Percentiles rank a stretch among this genome's conserved stretches.
These are phyloP conservation scores for Sphecodes monilicornis DNA, from an alignment of 2,888 invertebrate genomes.

Conservation along the genomic window DNA sequence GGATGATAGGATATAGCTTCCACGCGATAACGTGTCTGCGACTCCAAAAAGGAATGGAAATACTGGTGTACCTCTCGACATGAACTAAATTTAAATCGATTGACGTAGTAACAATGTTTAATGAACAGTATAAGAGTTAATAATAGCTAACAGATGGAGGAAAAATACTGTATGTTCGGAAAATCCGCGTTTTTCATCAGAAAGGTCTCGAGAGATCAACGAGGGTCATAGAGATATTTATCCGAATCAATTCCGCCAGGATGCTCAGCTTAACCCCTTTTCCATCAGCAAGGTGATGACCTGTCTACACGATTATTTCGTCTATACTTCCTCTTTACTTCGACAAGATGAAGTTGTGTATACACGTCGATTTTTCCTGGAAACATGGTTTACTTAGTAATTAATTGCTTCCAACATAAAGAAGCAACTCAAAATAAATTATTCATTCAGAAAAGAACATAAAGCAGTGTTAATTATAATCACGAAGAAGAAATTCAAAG, in stretches of 20 bases:
- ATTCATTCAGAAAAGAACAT: no score
- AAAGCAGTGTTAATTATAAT: no score
- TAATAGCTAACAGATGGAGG: not conserved
- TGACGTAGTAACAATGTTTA: not conserved
- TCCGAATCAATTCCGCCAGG: conserved; percentile 75
- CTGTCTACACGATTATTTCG: conserved; percentile 54
- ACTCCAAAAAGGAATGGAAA: not conserved
- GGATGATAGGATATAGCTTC: not conserved
- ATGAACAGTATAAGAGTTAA: not conserved
- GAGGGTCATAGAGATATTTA: conserved; percentile 67
- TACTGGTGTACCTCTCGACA: not conserved
- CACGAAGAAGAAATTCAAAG: not conserved
- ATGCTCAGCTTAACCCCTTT: conserved; percentile 67
- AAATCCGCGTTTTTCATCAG: conserved; percentile 48
- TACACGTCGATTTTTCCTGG: not conserved
- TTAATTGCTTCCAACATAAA: not conserved
- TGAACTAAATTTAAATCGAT: not conserved
- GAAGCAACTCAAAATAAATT: no score
- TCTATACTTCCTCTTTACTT: not conserved
- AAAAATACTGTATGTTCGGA: conserved; percentile 20
- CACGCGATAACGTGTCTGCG: not conserved
- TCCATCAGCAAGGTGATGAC: conserved; percentile 45
- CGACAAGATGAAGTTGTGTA: not conserved
- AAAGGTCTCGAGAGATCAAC: conserved; percentile 48
- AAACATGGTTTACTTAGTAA: not conserved